Conservation (phyloP, 2,113 vertebrate genomes). For the Cyanoramphus novaezelandiae region DNA sequence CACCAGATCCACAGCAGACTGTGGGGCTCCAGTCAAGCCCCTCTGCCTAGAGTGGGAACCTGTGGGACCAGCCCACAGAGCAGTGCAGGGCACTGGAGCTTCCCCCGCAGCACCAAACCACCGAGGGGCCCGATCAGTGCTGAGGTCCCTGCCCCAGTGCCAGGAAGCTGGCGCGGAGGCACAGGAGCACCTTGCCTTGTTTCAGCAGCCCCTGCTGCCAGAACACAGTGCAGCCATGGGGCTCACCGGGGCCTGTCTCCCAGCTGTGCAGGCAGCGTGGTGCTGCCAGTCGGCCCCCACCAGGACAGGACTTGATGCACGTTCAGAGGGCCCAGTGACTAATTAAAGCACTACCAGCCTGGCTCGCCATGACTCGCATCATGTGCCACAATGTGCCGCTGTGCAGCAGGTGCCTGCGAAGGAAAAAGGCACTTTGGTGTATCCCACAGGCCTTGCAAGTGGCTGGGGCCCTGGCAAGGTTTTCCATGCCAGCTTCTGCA, state of each 20-base stretch:
- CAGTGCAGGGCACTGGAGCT: too few species aligned
- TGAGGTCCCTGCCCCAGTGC: neutral
- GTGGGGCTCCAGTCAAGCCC: neutral
- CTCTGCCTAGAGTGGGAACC: neutral
- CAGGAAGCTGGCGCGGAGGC: fast-evolving
- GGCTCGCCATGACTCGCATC: neutral
- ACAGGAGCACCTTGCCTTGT: neutral
- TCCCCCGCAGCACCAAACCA: neutral
- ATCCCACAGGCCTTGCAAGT: neutral
- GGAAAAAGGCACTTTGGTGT: slow-evolving; percentile 40
- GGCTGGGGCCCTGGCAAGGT: neutral
- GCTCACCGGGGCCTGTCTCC: neutral
- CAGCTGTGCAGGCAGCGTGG: neutral
- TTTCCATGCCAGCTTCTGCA: neutral
- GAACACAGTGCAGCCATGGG: neutral
- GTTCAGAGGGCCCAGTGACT: neutral
- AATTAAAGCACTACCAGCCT: neutral
- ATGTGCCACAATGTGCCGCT: too few species aligned
- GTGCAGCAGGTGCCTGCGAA: neutral
- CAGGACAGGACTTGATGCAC: fast-evolving
- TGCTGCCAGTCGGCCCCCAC: neutral
- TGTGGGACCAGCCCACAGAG: neutral
- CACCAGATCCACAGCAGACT: neutral
- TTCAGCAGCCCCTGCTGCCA: neutral
- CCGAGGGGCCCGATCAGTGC: fast-evolving